phyloP scores from a whole-genome alignment of 2,113 vertebrate genomes.

The Camarhynchus parvulus region DNA sequence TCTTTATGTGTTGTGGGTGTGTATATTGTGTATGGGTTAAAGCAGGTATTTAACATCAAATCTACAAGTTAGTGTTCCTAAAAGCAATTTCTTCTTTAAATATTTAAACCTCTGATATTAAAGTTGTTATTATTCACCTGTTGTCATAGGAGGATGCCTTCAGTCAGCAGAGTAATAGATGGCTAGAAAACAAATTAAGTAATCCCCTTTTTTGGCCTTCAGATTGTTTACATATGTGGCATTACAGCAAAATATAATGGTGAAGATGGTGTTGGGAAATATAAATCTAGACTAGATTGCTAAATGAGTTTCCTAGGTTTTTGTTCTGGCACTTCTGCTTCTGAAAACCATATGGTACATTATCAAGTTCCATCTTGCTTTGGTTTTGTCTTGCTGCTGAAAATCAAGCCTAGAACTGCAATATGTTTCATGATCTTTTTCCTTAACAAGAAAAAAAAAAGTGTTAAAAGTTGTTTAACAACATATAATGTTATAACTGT shows the following conservation, averaged over 20 bases:
- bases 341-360: conserved; percentile 33
- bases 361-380: conserved; percentile 18
- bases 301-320: not conserved
- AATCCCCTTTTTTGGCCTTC: not conserved
- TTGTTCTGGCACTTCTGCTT: not conserved
- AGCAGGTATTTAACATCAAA: not conserved
- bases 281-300: not conserved
- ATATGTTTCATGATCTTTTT: conserved; percentile 1
- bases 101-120: not conserved
- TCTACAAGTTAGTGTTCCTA: not conserved
- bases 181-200: not conserved
- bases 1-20: not conserved
- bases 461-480: not conserved
- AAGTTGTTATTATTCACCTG: not conserved
- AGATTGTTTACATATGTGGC: not conserved
- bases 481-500: not conserved
- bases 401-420: conserved; percentile 1
- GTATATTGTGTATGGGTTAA: not conserved
- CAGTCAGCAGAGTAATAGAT: not conserved
- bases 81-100: not conserved
- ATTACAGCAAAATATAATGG: not conserved
- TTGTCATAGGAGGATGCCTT: not conserved
- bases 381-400: conserved; percentile 9
- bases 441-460: not conserved
- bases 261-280: not conserved